phyloP scores from a whole-genome alignment of 2,113 vertebrate species.

The Cervus canadensis region DNA sequence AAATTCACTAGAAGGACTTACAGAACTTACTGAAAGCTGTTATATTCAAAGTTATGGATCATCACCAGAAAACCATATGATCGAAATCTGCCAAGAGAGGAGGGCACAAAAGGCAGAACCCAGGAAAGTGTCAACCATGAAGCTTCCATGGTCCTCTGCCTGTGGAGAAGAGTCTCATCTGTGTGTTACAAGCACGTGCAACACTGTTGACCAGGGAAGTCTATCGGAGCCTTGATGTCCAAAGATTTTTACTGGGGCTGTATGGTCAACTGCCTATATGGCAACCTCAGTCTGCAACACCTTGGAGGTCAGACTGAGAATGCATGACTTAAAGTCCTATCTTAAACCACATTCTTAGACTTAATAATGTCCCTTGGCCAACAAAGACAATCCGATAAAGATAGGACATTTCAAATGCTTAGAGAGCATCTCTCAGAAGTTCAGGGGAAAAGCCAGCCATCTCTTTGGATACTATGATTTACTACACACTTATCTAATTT shows the following conservation, averaged over 20 bases:
- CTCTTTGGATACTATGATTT: background rate
- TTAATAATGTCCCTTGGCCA: background rate
- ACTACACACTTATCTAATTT: background rate
- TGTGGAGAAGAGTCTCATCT: background rate
- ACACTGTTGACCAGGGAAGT: background rate
- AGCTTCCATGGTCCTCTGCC: background rate
- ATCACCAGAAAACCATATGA: background rate
- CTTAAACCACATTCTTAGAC: background rate
- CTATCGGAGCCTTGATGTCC: background rate
- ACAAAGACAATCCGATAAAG: background rate
- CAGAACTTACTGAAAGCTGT: background rate
- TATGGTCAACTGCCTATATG: background rate
- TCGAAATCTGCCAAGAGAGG: background rate
- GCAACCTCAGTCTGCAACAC: background rate
- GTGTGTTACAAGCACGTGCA: background rate
- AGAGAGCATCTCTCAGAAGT: background rate
- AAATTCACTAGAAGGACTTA: background rate
- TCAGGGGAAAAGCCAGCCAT: background rate
- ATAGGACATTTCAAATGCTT: background rate
- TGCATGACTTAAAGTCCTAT: background rate
- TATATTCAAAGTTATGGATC: background rate
- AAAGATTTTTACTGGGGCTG: background rate
- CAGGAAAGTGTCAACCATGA: background rate
- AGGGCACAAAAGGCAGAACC: background rate
- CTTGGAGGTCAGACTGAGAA: background rate